Evolutionary conservation across 2,797 vertebrate species (phyloP).

Genomic region (Sparidentex hasta): DNA sequence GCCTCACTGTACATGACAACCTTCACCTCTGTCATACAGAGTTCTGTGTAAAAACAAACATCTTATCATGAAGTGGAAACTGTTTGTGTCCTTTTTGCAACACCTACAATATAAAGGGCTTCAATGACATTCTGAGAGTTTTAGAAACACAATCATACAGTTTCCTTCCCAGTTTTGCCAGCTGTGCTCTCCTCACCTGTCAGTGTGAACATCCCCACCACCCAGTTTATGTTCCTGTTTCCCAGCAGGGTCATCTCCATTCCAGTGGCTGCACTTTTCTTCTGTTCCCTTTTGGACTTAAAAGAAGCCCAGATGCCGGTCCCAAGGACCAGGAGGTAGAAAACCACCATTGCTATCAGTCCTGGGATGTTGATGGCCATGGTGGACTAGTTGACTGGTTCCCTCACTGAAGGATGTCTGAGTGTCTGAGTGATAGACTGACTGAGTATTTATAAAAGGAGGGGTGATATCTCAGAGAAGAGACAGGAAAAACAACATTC

Average conservation of each 20-base stretch:
- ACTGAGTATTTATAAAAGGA: too few relatives aligned
- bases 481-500: too few relatives aligned
- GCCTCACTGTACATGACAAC: too few relatives aligned
- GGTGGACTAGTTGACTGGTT: not conserved
- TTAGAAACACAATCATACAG: too few relatives aligned
- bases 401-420: not conserved
- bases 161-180: not conserved
- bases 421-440: not conserved
- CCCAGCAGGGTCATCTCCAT: slow-evolving; percentile 59
- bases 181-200: slow-evolving; percentile 47
- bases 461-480: too few relatives aligned
- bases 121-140: too few relatives aligned
- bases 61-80: too few relatives aligned
- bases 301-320: slow-evolving; percentile 63
- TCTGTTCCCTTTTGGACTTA: slow-evolving; percentile 44
- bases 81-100: too few relatives aligned
- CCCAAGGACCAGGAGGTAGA: slow-evolving; percentile 63
- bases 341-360: slow-evolving; percentile 46
- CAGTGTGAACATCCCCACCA: slow-evolving; percentile 65
- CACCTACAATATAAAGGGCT: too few relatives aligned
- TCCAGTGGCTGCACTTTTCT: slow-evolving; percentile 20
- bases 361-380: slow-evolving; percentile 60
- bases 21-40: too few relatives aligned
- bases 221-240: slow-evolving; percentile 39
- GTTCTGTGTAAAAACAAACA: too few relatives aligned